phyloP scores from a whole-genome alignment of 2,888 invertebrate species.

The Charanyca ferruginea region DNA sequence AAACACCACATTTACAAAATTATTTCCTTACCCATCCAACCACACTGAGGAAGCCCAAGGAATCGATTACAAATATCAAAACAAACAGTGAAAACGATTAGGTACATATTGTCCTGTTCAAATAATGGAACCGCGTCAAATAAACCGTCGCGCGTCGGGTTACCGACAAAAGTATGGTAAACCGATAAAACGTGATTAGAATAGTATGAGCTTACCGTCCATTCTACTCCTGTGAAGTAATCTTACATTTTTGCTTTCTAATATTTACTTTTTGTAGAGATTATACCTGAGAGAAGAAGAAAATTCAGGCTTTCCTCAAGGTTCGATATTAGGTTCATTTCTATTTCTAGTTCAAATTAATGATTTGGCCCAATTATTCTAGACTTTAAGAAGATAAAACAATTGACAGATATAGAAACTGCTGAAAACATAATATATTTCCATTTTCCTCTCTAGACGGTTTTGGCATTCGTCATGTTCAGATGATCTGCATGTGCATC shows the following conservation, averaged over 20 bases:
- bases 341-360: no score
- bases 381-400: no score
- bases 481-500: conserved; percentile 91
- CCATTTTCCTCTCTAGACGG: conserved; percentile 67
- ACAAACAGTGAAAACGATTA: conserved; percentile 54
- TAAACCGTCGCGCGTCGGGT: conserved; percentile 22
- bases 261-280: neutral
- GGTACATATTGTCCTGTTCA: conserved; percentile 48
- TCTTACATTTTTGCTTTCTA: neutral
- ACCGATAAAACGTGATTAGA: conserved; percentile 24
- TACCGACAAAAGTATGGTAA: conserved; percentile 13
- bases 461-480: conserved; percentile 92
- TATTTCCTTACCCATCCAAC: conserved; percentile 38
- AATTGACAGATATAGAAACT: no score
- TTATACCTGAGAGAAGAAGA: no score
- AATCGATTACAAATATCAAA: conserved; percentile 50
- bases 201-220: conserved; percentile 9
- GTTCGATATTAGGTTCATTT: no score
- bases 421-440: no score
- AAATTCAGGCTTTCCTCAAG: no score
- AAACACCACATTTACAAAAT: neutral
- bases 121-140: conserved; percentile 44
- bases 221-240: conserved; percentile 5
- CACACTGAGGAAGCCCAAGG: conserved; percentile 3
- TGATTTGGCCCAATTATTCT: no score